phyloP scores from a whole-genome alignment of 2,888 invertebrate species.

The Acleris cristana region DNA sequence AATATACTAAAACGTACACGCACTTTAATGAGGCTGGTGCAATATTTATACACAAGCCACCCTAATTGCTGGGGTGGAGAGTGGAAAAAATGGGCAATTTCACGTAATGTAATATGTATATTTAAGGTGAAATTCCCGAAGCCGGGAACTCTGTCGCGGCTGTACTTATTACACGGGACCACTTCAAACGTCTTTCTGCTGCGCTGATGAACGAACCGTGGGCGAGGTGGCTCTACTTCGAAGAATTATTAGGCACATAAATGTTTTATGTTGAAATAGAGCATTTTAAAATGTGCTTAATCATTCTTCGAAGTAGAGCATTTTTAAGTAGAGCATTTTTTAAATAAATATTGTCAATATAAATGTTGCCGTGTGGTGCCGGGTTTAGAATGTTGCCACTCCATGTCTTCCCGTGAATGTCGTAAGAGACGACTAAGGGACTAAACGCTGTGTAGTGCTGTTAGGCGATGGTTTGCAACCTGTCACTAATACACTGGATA shows the following conservation, averaged over 20 bases:
- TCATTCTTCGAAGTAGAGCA: no score
- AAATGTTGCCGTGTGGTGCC: no score
- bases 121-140: constrained; percentile 80
- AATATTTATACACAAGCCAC: constrained; percentile 83
- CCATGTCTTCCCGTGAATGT: no score
- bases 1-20: constrained; percentile 80
- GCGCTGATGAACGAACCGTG: constrained; percentile 45
- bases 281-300: no score
- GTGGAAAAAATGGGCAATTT: constrained; percentile 85
- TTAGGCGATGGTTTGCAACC: no score
- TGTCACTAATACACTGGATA: no score
- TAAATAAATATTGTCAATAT: no score
- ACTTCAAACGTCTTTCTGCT: constrained; percentile 77
- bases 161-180: constrained; percentile 75
- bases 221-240: constrained; percentile 63
- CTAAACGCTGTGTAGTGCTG: no score
- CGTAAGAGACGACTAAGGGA: no score
- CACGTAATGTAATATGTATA: constrained; percentile 84
- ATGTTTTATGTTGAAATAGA: no score
- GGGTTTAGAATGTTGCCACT: no score
- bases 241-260: neutral
- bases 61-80: constrained; percentile 84
- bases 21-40: constrained; percentile 82
- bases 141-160: constrained; percentile 76
- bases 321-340: no score